These are phyloP conservation scores for Pandion haliaetus DNA, from an alignment of 2,113 vertebrate genomes.

Conservation along the genomic window DNA sequence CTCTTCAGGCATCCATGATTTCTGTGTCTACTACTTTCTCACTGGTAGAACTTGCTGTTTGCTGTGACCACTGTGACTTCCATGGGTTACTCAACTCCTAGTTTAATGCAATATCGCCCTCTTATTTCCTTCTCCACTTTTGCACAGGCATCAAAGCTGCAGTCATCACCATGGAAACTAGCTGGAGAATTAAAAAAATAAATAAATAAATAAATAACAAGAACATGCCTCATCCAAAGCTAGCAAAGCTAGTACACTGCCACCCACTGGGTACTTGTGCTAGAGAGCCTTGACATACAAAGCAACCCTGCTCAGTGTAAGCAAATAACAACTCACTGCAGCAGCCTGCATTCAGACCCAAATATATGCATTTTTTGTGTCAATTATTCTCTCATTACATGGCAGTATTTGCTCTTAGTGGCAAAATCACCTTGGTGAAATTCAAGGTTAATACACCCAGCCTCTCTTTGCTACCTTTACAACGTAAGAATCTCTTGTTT, in stretches of 20 bases:
- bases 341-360: background rate
- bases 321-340: background rate
- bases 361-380: background rate
- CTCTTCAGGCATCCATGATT: background rate
- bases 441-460: background rate
- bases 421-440: background rate
- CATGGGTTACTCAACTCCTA: background rate
- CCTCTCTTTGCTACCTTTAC: background rate
- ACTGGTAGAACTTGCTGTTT: background rate
- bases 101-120: constrained; percentile 64
- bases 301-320: background rate
- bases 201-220: background rate
- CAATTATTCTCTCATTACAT: background rate
- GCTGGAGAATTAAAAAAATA: constrained; percentile 48
- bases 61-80: background rate
- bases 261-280: constrained; percentile 75
- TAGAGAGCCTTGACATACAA: constrained; percentile 7
- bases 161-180: constrained; percentile 91
- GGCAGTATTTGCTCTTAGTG: background rate
- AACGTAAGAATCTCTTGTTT: background rate
- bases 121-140: constrained; percentile 28
- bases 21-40: background rate
- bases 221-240: constrained; percentile 52
- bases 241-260: constrained; percentile 74
- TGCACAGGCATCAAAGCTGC: constrained; percentile 65